Base-by-base conservation (phyloP, 2,113 vertebrate species). In the Perca flavescens region DNA sequence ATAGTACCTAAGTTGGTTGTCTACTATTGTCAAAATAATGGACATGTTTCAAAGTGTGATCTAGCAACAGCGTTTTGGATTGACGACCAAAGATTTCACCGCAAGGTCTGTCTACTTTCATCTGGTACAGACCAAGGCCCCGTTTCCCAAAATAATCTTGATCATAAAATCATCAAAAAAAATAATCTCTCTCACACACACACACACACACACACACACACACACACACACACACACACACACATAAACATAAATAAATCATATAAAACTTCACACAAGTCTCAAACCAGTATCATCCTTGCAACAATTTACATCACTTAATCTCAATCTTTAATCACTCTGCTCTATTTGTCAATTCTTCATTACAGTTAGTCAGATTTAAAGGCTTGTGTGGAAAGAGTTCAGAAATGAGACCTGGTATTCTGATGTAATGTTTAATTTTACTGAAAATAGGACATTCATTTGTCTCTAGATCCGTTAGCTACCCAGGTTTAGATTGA, bases 231-330 rank as follows among this genome's bases (percentile, higher is more conserved):
- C 50, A 19, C 50, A 52, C 50, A 52, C 15, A 17, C 49, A 16
- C 46, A 12, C 46, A 34, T 5, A 34, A 5, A 34, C 31, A 34
- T 34, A 34, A 34, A 79, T 62, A 62, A 79, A 70, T 63, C 6
- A 79, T 54, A 46, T 54, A 22, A 43, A 77, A 31, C 22, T 34
- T 34, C 34, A 34, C 34, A 34, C 34, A 34, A 1, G 6, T 34
- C 34, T 47, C 63, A n/a, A 47, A 46, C 12, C 19, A 22, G 9
- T 14, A 47, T 21, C 58, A 71, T 34, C 17, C 16, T 79, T 79
- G 46, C 67, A 56, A 36, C 58, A 47, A 17, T 25, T 72, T 72
- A 72, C 49, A 79, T 80, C 77, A 80, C 50, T 80, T 31, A 6
- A 64, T 46, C 61, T 28, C n/a, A 25, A 2, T 54, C 28, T 74